phyloP scores from a whole-genome alignment of 2,113 vertebrate species.

The Antennarius striatus region DNA sequence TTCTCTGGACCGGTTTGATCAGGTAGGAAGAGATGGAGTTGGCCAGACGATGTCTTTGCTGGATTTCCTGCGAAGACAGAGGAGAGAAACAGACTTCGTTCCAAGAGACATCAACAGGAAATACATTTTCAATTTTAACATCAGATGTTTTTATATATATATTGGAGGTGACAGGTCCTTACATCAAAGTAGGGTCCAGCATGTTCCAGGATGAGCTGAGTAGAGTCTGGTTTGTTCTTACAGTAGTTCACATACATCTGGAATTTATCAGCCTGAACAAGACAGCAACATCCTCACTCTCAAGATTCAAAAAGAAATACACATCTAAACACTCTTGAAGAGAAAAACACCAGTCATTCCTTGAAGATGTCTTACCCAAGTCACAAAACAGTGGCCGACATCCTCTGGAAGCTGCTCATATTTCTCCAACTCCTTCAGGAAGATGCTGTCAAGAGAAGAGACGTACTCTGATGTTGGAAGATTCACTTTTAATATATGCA shows the following conservation, averaged over 20 bases:
- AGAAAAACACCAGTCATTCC: neutral
- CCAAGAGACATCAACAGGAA: no score
- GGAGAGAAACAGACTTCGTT: neutral
- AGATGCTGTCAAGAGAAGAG: slow-evolving; percentile 81
- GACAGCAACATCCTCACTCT: slow-evolving; percentile 19
- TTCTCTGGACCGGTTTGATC: slow-evolving; percentile 99
- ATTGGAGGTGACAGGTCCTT: slow-evolving; percentile 62
- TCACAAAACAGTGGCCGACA: slow-evolving; percentile 98
- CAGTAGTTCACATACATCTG: slow-evolving; percentile 99
- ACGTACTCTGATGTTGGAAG: neutral
- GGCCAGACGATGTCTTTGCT: slow-evolving; percentile 94
- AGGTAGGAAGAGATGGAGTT: slow-evolving; percentile 99
- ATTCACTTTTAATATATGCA: neutral
- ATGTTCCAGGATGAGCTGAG: slow-evolving; percentile 95
- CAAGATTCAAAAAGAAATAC: no score
- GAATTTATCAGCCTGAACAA: slow-evolving; percentile 94
- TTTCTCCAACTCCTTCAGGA: slow-evolving; percentile 97
- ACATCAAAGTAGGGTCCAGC: slow-evolving; percentile 97
- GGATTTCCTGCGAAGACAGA: slow-evolving; percentile 87
- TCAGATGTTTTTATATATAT: no score
- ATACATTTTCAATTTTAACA: no score
- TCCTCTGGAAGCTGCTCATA: slow-evolving; percentile 98
- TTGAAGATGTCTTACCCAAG: slow-evolving; percentile 85
- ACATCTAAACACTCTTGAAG: no score
- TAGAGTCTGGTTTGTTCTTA: slow-evolving; percentile 99